phyloP scores from a whole-genome alignment of 2,797 vertebrate species.

The Spinibarbus caldwelli region DNA sequence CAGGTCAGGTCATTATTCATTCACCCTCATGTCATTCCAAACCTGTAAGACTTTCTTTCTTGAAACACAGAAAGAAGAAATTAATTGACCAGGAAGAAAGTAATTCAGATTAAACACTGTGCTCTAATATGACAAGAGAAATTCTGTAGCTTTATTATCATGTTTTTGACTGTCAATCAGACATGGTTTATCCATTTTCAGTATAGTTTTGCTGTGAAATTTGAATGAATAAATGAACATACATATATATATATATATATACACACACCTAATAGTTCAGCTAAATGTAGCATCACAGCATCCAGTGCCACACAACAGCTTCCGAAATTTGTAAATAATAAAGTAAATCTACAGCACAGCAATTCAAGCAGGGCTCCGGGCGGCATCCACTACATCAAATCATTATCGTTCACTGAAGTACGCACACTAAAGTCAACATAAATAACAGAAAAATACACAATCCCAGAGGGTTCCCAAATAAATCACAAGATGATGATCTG shows the following conservation, averaged over 20 bases:
- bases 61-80: background rate
- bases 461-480: conserved; percentile 30
- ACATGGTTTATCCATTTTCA: conserved; percentile 7
- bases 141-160: background rate
- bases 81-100: background rate
- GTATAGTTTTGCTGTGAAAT: background rate
- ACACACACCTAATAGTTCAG: background rate
- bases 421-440: conserved; percentile 39
- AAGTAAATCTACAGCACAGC: conserved; percentile 16
- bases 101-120: background rate
- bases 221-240: background rate
- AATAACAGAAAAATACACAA: conserved; percentile 49
- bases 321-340: conserved; percentile 29
- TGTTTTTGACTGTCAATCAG: background rate
- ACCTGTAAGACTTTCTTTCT: background rate
- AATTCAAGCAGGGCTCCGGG: conserved; percentile 12
- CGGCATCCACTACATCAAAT: conserved; percentile 41
- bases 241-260: too few relatives aligned
- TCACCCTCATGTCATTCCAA: background rate
- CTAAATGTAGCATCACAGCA: background rate
- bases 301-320: conserved; percentile 21
- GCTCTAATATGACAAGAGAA: background rate
- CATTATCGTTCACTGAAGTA: conserved; percentile 44
- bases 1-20: background rate
- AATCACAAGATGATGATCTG: conserved; percentile 49